Evolutionary conservation across 2,888 invertebrate genomes (phyloP).

Genomic region (Omphaloscelis lunosa): DNA sequence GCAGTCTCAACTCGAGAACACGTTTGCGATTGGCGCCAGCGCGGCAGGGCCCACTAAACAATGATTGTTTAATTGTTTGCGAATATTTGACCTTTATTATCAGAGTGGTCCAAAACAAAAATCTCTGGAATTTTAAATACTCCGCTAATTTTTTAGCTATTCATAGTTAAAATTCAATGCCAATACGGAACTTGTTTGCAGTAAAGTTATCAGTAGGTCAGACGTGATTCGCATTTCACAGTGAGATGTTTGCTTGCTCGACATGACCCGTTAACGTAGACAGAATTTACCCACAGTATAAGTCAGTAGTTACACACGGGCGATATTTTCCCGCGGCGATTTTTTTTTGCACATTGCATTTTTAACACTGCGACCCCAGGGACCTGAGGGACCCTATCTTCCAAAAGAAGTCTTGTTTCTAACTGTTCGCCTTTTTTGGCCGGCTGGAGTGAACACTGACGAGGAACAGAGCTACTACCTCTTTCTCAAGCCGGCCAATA

Average conservation of each 20-base stretch:
- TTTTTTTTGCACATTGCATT: no score
- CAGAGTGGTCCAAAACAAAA: background rate
- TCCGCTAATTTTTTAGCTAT: background rate
- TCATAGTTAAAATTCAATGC: background rate
- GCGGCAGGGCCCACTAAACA: background rate
- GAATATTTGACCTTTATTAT: background rate
- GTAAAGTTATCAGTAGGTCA: slow-evolving; percentile 16
- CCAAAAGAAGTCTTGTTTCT: no score
- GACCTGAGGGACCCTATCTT: no score
- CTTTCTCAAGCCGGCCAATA: no score
- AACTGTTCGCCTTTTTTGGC: no score
- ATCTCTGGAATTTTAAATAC: no score
- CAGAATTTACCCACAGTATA: no score
- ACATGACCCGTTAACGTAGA: background rate
- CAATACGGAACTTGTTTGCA: slow-evolving; percentile 6
- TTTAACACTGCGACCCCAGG: no score
- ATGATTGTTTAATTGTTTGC: background rate
- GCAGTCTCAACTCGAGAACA: background rate
- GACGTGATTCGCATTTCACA: background rate
- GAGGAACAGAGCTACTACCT: no score
- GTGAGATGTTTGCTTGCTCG: background rate
- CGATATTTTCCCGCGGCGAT: no score
- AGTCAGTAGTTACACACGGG: no score
- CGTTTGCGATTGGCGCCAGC: background rate
- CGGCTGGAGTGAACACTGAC: no score